Evolutionary conservation across 2,888 invertebrate species (phyloP).

Genomic region (Drosophila cognata): DNA sequence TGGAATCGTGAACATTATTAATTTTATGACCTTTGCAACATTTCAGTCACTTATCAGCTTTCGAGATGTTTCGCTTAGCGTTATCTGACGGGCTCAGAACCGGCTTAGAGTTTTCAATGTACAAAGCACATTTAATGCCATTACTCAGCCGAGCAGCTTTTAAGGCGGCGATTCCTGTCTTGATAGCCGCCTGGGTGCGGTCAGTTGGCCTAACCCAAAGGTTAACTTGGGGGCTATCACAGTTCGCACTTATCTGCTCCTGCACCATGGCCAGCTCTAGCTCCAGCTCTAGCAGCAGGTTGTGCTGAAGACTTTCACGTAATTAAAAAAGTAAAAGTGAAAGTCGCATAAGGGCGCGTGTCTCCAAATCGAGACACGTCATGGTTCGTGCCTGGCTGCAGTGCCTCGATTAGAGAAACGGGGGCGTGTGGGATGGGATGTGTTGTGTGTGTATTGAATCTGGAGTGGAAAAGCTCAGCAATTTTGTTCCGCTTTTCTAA

Average conservation of each 20-base stretch:
- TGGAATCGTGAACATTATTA: not conserved
- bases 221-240: slow-evolving; percentile 44
- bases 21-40: not conserved
- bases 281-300: slow-evolving; percentile 3
- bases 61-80: slow-evolving; percentile 13
- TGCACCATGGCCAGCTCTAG: not conserved
- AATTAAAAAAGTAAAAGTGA: slow-evolving; percentile 62
- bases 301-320: slow-evolving; percentile 60
- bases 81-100: slow-evolving; percentile 33
- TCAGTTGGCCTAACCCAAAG: slow-evolving; percentile 42
- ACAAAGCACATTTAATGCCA: slow-evolving; percentile 16
- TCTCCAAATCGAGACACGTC: slow-evolving; percentile 55
- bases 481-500: slow-evolving; percentile 55
- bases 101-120: slow-evolving; percentile 5
- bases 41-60: slow-evolving; percentile 5
- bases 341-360: slow-evolving; percentile 16
- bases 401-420: slow-evolving; percentile 23
- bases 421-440: not conserved
- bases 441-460: slow-evolving; percentile 2
- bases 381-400: slow-evolving; percentile 65
- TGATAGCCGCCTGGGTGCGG: slow-evolving; percentile 63
- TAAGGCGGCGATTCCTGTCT: slow-evolving; percentile 29
- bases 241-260: slow-evolving; percentile 54
- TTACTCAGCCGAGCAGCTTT: slow-evolving; percentile 31
- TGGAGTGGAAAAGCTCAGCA: slow-evolving; percentile 33